Evolutionary conservation across 2,888 invertebrate genomes (phyloP), one percentile per base, ranked within the genome.

Genomic region (Pseudanteris insignis): DNA sequence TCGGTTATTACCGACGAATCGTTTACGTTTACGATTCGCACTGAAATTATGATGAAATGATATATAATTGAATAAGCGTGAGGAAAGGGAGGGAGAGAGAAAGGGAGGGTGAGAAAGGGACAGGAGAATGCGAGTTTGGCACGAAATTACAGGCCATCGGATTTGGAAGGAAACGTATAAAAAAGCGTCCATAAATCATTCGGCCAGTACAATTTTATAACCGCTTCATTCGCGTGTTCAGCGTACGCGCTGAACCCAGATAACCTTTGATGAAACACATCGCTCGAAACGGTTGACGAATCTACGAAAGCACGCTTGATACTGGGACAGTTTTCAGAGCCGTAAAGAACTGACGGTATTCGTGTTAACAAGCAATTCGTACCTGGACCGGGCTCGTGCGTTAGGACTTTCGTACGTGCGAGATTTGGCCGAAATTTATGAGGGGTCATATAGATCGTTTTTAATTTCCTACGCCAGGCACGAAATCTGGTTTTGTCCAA

Each of bases 401-500:
- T 6, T 18, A 4, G 4, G 18, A 6, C 6, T 29, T 28, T 38
- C 40, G 30, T 41, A 34, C 33, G 37, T 29, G 36, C 48, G 40
- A 12, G 29, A 25, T 12, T 28, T 9, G 30, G 33, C 2, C 21
- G 28, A 58, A 48, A 63, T 63, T 58, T 58, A 63, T 58, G 62
- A 57, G 40, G 44, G 48, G 51, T 51, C 57, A 40, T 63, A 57
- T 57, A 53, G 46, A 37, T 26, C 40, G 53, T 38, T 53, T 53
- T 53, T 41, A 57, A 47, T 63, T 53, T 53, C 29, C 46, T 38
- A 34, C 18, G 30, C 41, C 43, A n/a, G 33, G 30, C 43, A 24
- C 26, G 36, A n/a, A 14, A 18, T 37, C 44, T 15, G 14, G 38
- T 32, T 30, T 11, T 33, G 40, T 46, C 32, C 13, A 44, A 58